These are phyloP conservation scores for Tolypeutes matacus DNA, from an alignment of 2,797 vertebrate species.

Conservation along the genomic window DNA sequence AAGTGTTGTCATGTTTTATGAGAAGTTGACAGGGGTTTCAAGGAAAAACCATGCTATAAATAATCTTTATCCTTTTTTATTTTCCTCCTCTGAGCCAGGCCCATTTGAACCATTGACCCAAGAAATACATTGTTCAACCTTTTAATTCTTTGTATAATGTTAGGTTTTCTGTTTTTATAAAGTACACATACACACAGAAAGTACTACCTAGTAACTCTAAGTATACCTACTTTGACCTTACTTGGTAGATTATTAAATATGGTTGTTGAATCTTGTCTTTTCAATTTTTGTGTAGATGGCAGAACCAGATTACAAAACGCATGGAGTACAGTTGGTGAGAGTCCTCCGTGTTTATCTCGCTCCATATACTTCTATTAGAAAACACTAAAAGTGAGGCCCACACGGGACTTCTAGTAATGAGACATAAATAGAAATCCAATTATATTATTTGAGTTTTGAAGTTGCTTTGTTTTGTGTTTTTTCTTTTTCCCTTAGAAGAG, in stretches of 20 bases:
- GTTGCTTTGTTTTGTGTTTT: neutral
- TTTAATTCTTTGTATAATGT: neutral
- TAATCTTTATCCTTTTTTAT: neutral
- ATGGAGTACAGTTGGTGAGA: neutral
- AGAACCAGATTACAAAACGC: neutral
- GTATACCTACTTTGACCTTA: neutral
- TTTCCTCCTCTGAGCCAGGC: neutral
- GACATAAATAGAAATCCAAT: conserved; percentile 42
- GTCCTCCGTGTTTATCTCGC: neutral
- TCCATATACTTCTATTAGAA: conserved; percentile 1
- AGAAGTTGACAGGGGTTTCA: conserved; percentile 35
- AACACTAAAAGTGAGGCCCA: conserved; percentile 21
- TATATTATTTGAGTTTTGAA: neutral
- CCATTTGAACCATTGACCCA: neutral
- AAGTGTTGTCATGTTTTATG: conserved; percentile 54
- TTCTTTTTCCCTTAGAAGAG: conserved; percentile 38
- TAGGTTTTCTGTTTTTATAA: conserved; percentile 30
- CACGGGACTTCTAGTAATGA: neutral
- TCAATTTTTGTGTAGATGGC: conserved; percentile 19
- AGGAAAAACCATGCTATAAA: conserved; percentile 36
- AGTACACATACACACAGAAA: neutral
- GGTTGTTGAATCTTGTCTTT: neutral
- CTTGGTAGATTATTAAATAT: conserved; percentile 36
- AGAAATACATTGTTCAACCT: neutral
- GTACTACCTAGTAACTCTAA: neutral